A percentile compares a stretch with the other conserved stretches of the same genome.
phyloP scores from a whole-genome alignment of 2,113 vertebrate species.

The Oryzias curvinotus region DNA sequence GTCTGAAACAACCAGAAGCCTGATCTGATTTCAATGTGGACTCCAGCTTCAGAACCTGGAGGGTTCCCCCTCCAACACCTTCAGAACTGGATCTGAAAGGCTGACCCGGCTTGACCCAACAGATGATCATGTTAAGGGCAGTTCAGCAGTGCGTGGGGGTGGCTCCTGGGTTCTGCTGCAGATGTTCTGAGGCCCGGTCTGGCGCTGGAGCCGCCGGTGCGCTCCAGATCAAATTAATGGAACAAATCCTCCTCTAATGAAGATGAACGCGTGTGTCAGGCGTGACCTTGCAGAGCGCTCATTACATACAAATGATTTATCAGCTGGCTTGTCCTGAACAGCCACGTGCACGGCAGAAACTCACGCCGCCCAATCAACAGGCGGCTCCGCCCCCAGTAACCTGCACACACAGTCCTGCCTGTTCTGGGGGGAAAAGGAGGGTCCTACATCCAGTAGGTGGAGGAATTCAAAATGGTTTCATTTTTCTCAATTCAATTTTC shows the following conservation, averaged over 20 bases:
- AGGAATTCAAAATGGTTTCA: no score
- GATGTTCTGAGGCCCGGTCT: slow-evolving; percentile 19
- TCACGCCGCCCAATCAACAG: slow-evolving; percentile 77
- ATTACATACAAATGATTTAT: slow-evolving; percentile 99
- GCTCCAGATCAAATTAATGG: slow-evolving; percentile 98
- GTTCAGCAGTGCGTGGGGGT: no score
- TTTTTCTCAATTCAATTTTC: no score
- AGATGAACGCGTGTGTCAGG: slow-evolving; percentile 99
- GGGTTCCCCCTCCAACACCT: no score
- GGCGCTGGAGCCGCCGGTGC: slow-evolving; percentile 88
- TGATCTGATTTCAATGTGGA: no score
- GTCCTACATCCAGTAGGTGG: background rate
- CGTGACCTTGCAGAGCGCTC: slow-evolving; percentile 97
- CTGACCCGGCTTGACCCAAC: no score
- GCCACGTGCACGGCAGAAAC: slow-evolving; percentile 83
- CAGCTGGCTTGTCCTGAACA: slow-evolving; percentile 93
- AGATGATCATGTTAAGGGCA: no score
- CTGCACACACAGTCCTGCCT: background rate
- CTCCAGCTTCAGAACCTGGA: no score
- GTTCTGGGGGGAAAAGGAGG: slow-evolving; percentile 5
- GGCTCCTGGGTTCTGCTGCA: background rate
- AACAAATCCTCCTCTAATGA: slow-evolving; percentile 98
- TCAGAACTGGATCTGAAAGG: no score
- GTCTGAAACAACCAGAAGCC: no score
- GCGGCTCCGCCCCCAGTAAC: slow-evolving; percentile 52